These are phyloP conservation scores for Allolobophora icterica DNA, from an alignment of 2,888 invertebrate species.

Conservation along the genomic window DNA sequence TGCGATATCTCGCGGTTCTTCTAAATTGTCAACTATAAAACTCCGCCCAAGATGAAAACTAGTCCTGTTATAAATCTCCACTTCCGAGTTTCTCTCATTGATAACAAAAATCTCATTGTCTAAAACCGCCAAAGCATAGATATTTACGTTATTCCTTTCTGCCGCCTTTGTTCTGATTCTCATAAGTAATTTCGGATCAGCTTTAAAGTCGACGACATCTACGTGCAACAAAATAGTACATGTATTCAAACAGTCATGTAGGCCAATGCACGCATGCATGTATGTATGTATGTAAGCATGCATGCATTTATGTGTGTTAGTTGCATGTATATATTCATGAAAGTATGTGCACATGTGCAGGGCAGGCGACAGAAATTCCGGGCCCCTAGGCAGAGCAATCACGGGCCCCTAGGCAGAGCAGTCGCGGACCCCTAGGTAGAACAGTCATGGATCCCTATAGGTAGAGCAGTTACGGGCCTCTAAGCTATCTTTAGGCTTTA, in stretches of 20 bases:
- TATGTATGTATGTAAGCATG: too few relatives aligned
- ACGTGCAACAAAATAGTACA: neutral
- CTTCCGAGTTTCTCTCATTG: neutral
- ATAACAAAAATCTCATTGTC: neutral
- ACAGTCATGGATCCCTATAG: too few relatives aligned
- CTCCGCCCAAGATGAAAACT: neutral
- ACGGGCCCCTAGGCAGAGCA: too few relatives aligned
- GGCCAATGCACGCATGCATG: too few relatives aligned
- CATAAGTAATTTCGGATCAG: neutral
- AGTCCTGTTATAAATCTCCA: neutral
- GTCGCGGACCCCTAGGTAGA: too few relatives aligned
- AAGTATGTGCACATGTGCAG: too few relatives aligned
- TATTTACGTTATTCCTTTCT: neutral
- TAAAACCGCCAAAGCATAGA: neutral
- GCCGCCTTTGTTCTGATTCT: neutral
- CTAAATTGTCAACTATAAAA: neutral
- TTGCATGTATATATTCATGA: too few relatives aligned
- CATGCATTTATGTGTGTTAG: too few relatives aligned
- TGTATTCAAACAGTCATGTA: neutral
- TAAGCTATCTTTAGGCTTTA: too few relatives aligned
- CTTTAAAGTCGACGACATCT: neutral
- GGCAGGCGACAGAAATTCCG: too few relatives aligned
- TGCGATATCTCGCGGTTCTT: slow-evolving; percentile 6
- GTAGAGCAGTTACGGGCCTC: too few relatives aligned
- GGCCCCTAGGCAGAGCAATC: too few relatives aligned